phyloP scores from a whole-genome alignment of 30 jellyfish, hydroid and myxozoan genomes.

The Aurelia aurita region DNA sequence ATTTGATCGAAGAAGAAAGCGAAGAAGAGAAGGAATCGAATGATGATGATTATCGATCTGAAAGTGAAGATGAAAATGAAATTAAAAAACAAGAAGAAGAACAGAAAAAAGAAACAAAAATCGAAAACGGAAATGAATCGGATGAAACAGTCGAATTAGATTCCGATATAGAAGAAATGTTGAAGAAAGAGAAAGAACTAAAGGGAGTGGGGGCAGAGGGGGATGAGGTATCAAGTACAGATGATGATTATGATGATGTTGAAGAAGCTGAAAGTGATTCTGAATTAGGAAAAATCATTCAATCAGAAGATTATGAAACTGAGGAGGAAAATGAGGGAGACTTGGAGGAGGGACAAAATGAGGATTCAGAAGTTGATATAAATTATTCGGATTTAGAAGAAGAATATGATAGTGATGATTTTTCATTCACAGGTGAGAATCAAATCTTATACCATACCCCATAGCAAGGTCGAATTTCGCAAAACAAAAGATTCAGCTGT shows the following conservation, averaged over 20 bases:
- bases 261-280: slow-evolving; percentile 45
- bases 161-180: slow-evolving; percentile 37
- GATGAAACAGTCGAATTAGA: slow-evolving; percentile 18
- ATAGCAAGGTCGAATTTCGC: too few species aligned
- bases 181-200: slow-evolving; percentile 1
- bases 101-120: background rate
- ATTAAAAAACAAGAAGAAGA: background rate
- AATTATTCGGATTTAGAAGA: slow-evolving; percentile 60
- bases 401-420: slow-evolving; percentile 54
- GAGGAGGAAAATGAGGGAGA: slow-evolving; percentile 35
- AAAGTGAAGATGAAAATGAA: slow-evolving; percentile 39
- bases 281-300: background rate
- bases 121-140: slow-evolving; percentile 12
- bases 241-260: slow-evolving; percentile 33
- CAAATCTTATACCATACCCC: background rate
- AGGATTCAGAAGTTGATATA: slow-evolving; percentile 28
- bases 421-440: slow-evolving; percentile 57
- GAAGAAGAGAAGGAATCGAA: slow-evolving; percentile 17
- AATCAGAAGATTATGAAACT: slow-evolving; percentile 36
- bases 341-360: slow-evolving; percentile 36
- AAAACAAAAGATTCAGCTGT: too few species aligned
- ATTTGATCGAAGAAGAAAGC: slow-evolving; percentile 4
- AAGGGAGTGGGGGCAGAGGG: background rate
- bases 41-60: slow-evolving; percentile 3
- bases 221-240: background rate